A percentile compares a stretch with the other conserved stretches of the same genome.
These are phyloP conservation scores for Helarctos malayanus DNA, from an alignment of 2,797 vertebrate genomes.

Conservation along the genomic window DNA sequence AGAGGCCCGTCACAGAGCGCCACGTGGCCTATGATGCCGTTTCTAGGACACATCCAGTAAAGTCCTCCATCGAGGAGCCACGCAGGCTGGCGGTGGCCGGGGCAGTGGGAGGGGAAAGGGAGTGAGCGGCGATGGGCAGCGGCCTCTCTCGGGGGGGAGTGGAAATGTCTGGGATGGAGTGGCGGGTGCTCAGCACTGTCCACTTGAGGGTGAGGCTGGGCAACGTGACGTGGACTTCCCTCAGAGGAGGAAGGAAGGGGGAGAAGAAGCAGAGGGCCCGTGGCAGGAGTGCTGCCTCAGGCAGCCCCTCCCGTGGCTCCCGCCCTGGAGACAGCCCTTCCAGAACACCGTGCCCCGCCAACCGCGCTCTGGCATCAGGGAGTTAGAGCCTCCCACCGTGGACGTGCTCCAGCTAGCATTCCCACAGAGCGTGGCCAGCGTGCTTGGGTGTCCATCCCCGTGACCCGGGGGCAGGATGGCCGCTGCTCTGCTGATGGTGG, in stretches of 20 bases:
- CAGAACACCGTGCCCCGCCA: background rate
- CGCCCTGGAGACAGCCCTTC: background rate
- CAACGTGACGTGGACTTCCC: fast-evolving
- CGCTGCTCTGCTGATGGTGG: background rate
- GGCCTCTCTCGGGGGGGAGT: background rate
- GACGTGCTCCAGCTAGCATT: background rate
- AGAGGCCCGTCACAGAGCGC: background rate
- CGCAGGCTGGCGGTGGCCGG: too few species aligned
- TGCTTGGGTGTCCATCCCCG: background rate
- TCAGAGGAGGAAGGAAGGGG: too few species aligned
- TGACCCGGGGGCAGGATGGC: background rate
- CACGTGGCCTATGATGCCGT: background rate
- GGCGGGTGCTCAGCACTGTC: too few species aligned
- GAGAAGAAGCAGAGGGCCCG: background rate
- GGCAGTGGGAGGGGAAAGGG: background rate
- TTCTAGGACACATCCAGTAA: background rate
- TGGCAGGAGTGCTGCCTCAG: too few species aligned
- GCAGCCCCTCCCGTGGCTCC: background rate
- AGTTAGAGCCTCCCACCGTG: background rate
- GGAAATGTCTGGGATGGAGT: background rate
- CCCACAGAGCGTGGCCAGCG: background rate
- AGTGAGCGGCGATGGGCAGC: background rate
- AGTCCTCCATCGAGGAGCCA: fast-evolving
- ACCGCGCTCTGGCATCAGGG: fast-evolving
- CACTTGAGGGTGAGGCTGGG: too few species aligned